A percentile compares a stretch with the other conserved stretches of the same genome.
These are phyloP conservation scores for Phanerotoma sp. DNA, from an alignment of 2,888 invertebrate species.

Conservation along the genomic window DNA sequence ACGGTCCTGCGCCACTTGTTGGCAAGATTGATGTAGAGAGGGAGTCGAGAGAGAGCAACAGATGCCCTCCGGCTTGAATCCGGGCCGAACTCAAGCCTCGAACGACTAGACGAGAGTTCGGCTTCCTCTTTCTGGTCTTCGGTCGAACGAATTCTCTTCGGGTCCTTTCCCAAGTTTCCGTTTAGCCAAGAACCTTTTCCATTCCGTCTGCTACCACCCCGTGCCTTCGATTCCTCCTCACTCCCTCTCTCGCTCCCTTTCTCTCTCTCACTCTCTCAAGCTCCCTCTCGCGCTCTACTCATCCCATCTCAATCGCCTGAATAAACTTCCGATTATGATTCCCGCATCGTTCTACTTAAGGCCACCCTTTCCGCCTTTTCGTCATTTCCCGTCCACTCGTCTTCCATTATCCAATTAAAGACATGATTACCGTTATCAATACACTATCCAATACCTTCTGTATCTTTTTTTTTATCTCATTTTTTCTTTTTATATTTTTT, in stretches of 20 bases:
- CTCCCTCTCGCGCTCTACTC: too few relatives aligned
- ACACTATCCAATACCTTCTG: too few relatives aligned
- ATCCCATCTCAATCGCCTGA: conserved; percentile 1
- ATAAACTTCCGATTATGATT: conserved; percentile 10
- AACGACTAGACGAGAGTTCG: conserved; percentile 2
- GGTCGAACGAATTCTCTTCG: conserved; percentile 15
- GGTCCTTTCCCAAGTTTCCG: conserved; percentile 4
- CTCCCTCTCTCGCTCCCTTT: too few relatives aligned
- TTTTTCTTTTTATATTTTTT: too few relatives aligned
- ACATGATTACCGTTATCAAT: not conserved
- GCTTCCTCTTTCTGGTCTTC: conserved; percentile 6
- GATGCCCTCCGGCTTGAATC: conserved; percentile 27
- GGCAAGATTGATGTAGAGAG: conserved; percentile 24
- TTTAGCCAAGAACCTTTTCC: conserved; percentile 20
- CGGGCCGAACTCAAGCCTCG: conserved; percentile 11
- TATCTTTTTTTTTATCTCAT: conserved; percentile 4
- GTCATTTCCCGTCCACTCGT: not conserved
- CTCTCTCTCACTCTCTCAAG: not conserved
- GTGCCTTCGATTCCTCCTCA: not conserved
- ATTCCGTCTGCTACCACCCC: conserved; percentile 1
- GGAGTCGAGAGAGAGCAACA: conserved; percentile 29
- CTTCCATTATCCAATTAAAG: not conserved
- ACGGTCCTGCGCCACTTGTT: conserved; percentile 33
- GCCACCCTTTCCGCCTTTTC: not conserved
- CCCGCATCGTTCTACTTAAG: not conserved